These are phyloP conservation scores for Salminus brasiliensis DNA, from an alignment of 2,113 vertebrate genomes.

Conservation along the genomic window DNA sequence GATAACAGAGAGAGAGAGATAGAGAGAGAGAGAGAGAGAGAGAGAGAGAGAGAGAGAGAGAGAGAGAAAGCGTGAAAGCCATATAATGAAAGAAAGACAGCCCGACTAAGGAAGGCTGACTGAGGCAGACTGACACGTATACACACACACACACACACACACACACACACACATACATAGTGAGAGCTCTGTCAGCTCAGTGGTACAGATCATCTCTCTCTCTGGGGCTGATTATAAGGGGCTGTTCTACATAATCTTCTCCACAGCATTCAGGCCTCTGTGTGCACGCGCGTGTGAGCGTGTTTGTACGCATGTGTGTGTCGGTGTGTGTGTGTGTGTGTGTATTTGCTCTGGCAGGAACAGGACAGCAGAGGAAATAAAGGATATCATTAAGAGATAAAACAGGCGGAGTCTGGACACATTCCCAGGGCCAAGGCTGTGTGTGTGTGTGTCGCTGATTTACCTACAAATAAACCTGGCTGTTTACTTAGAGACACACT, in stretches of 20 bases:
- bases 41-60: neutral
- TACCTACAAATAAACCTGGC: conserved; percentile 36
- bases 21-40: neutral
- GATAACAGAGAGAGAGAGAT: too few relatives aligned
- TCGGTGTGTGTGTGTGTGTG: neutral
- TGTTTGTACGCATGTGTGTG: neutral
- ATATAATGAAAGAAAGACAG: neutral
- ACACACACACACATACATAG: conserved; percentile 2
- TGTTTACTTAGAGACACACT: conserved; percentile 26
- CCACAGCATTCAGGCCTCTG: neutral
- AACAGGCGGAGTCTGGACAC: conserved; percentile 23
- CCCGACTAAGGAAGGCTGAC: neutral
- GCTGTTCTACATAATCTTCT: conserved; percentile 48
- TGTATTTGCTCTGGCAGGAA: neutral
- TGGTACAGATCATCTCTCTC: conserved; percentile 36
- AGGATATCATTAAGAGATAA: conserved; percentile 32
- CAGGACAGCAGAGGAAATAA: conserved; percentile 27
- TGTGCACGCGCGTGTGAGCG: neutral
- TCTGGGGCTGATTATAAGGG: conserved; percentile 36
- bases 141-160: conserved; percentile 8
- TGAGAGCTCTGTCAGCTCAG: neutral
- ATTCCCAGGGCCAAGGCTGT: conserved; percentile 13
- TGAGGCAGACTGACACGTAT: neutral
- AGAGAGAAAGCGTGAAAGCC: neutral
- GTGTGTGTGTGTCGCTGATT: conserved; percentile 20